phyloP scores from a whole-genome alignment of 2,888 invertebrate species.

The Mythimna impura region DNA sequence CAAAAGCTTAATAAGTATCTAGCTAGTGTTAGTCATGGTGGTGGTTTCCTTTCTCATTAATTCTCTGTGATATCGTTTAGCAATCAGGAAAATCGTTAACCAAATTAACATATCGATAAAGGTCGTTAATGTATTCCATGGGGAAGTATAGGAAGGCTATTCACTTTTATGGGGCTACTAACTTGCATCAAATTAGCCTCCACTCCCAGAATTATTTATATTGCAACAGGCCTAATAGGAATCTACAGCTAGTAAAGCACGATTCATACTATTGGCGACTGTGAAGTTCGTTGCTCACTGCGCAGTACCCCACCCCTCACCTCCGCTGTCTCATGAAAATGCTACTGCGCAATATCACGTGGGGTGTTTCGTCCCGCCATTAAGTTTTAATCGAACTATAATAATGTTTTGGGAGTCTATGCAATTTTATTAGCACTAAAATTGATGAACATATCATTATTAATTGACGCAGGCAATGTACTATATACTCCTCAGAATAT shows the following conservation, averaged over 20 bases:
- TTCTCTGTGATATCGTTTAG: slow-evolving; percentile 4
- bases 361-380: neutral
- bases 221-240: slow-evolving; percentile 9
- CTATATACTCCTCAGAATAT: too few relatives aligned
- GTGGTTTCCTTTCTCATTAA: neutral
- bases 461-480: neutral
- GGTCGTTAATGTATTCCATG: slow-evolving; percentile 22
- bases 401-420: neutral
- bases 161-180: slow-evolving; percentile 24
- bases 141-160: slow-evolving; percentile 27
- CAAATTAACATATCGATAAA: slow-evolving; percentile 31
- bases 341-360: neutral
- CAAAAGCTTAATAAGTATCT: too few relatives aligned
- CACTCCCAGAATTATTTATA: slow-evolving; percentile 32
- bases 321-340: neutral
- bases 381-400: neutral
- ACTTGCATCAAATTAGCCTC: slow-evolving; percentile 27
- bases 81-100: slow-evolving; percentile 42
- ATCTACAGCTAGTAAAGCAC: neutral
- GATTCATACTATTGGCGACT: neutral
- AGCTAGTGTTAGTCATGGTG: neutral
- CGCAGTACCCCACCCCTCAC: neutral
- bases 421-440: neutral
- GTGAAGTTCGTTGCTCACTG: neutral
- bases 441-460: neutral